These are phyloP conservation scores for Cheilosia vulpina DNA, from an alignment of 2,888 invertebrate species.

Conservation along the genomic window DNA sequence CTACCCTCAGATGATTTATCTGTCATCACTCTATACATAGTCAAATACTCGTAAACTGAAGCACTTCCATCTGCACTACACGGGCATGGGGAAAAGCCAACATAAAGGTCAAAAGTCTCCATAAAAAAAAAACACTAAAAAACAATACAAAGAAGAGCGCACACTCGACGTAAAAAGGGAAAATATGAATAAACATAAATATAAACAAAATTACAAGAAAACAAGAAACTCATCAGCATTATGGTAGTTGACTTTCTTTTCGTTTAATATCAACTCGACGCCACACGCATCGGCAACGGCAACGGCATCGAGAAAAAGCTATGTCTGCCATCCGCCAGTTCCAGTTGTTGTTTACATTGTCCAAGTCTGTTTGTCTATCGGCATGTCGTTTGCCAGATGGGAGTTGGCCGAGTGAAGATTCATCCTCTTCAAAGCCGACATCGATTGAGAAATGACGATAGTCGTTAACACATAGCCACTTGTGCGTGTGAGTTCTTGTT, in stretches of 20 bases:
- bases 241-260: constrained; percentile 65
- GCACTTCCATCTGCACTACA: constrained; percentile 3
- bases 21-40: constrained; percentile 1
- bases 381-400: not conserved
- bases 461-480: constrained; percentile 26
- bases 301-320: not conserved
- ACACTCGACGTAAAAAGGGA: not conserved
- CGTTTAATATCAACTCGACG: constrained; percentile 30
- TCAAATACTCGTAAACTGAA: constrained; percentile 14
- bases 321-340: constrained; percentile 24
- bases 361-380: not conserved
- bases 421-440: constrained; percentile 39
- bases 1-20: constrained; percentile 24
- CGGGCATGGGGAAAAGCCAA: not conserved
- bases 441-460: constrained; percentile 53
- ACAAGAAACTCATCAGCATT: constrained; percentile 17
- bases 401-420: constrained; percentile 27
- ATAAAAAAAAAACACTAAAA: not conserved
- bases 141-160: not conserved
- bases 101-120: constrained; percentile 36
- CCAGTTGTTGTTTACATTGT: constrained; percentile 43
- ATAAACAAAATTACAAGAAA: constrained; percentile 4
- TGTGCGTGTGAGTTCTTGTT: not conserved
- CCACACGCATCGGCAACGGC: constrained; percentile 5
- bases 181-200: constrained; percentile 14